Conservation (phyloP, 2,113 vertebrate species). For the Riparia riparia region DNA sequence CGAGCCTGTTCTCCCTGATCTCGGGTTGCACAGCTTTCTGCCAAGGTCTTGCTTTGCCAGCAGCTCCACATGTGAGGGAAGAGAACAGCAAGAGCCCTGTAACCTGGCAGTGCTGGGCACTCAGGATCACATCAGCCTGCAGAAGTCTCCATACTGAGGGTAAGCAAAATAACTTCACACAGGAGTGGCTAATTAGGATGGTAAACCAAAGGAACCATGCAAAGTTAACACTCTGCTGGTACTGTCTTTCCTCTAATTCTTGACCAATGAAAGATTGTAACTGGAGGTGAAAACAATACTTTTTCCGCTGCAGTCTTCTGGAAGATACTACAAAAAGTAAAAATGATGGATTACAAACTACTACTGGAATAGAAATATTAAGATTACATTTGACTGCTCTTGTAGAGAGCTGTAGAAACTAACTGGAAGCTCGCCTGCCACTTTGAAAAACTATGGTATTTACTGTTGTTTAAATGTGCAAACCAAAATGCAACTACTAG, state of each 20-base stretch:
- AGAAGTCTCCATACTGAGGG: neutral
- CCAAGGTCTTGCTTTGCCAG: neutral
- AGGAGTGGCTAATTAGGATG: neutral
- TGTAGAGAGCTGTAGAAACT: neutral
- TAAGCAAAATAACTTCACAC: neutral
- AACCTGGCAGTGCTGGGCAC: neutral
- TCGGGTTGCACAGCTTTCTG: neutral
- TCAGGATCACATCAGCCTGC: neutral
- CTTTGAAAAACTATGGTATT: neutral
- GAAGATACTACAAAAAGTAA: neutral
- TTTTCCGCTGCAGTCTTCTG: neutral
- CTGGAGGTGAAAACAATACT: neutral
- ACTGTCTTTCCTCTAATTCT: neutral
- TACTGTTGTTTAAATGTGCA: neutral
- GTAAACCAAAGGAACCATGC: neutral
- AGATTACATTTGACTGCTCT: neutral
- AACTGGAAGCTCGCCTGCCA: neutral
- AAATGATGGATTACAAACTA: neutral
- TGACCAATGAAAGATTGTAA: neutral
- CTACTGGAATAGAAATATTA: neutral
- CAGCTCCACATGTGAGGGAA: rapidly evolving
- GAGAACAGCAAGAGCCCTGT: neutral
- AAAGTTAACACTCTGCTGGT: neutral
- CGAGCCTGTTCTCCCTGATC: neutral
- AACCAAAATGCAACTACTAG: neutral